phyloP scores from a whole-genome alignment of 2,888 invertebrate species.

The Microctonus brassicae region DNA sequence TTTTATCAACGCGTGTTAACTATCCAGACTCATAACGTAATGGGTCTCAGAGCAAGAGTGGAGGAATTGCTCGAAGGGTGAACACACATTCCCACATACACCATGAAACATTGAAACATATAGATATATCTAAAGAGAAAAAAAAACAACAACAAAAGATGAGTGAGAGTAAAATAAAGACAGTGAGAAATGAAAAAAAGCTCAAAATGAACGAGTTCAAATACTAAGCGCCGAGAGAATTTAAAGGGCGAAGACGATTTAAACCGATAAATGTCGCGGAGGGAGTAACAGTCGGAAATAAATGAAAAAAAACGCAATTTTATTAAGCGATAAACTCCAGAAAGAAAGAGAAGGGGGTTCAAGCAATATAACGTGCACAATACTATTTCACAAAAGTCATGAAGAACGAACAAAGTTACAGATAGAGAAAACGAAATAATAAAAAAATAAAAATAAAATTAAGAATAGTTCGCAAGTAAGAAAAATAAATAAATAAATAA shows the following conservation, averaged over 20 bases:
- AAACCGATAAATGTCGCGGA: conserved; percentile 37
- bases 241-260: conserved; percentile 28
- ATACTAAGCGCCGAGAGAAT: conserved; percentile 20
- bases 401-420: conserved; percentile 30
- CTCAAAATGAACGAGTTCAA: conserved; percentile 24
- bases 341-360: conserved; percentile 16
- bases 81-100: neutral
- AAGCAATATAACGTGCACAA: conserved; percentile 34
- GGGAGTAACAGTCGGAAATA: conserved; percentile 22
- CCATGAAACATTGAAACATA: neutral
- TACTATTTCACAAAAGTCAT: conserved; percentile 27
- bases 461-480: neutral
- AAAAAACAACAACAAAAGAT: neutral
- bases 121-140: neutral
- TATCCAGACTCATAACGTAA: conserved; percentile 25
- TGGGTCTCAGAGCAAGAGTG: neutral
- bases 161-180: neutral
- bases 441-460: conserved; percentile 19
- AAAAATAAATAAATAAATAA: conserved; percentile 19
- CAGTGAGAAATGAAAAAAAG: conserved; percentile 9
- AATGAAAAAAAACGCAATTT: conserved; percentile 39
- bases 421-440: conserved; percentile 11
- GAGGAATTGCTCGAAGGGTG: neutral
- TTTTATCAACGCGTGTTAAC: conserved; percentile 19
- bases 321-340: conserved; percentile 39